Percentiles rank a stretch among this genome's conserved stretches.
Evolutionary conservation across 2,797 vertebrate species (phyloP).

Genomic region (Avahi laniger): DNA sequence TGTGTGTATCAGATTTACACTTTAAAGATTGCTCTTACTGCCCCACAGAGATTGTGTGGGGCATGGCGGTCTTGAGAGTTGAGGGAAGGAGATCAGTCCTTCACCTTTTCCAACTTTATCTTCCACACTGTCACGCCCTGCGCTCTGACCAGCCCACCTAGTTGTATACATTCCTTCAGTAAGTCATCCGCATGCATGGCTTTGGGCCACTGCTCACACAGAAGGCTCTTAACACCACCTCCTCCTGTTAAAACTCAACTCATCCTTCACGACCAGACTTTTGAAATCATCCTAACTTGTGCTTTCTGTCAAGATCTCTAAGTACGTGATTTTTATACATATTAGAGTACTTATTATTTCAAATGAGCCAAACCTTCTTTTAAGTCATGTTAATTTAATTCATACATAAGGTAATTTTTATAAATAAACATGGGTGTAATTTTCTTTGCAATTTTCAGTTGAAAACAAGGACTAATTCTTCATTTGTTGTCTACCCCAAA

Average conservation of each 20-base stretch:
- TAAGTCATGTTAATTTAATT: slow-evolving; percentile 1
- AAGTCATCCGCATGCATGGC: neutral
- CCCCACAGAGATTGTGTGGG: neutral
- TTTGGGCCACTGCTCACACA: neutral
- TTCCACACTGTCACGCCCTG: neutral
- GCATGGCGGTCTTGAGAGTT: neutral
- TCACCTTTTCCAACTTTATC: neutral
- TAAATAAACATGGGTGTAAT: slow-evolving; percentile 32
- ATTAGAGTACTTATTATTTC: slow-evolving; percentile 17
- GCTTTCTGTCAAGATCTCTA: slow-evolving; percentile 68
- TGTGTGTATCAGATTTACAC: neutral
- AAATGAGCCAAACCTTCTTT: slow-evolving; percentile 33
- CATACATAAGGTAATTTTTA: neutral
- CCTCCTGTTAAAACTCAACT: neutral
- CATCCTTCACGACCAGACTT: slow-evolving; percentile 13
- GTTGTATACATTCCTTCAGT: neutral
- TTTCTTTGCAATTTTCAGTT: slow-evolving; percentile 46
- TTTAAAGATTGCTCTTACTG: neutral
- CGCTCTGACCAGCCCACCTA: neutral
- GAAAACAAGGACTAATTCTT: slow-evolving; percentile 37
- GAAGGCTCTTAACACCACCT: neutral
- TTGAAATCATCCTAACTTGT: slow-evolving; percentile 54
- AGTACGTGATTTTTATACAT: neutral
- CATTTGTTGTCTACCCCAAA: neutral
- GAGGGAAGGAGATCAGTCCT: neutral